Base-by-base conservation (phyloP, 1,140 invertebrate genomes). In the Galleria mellonella region DNA sequence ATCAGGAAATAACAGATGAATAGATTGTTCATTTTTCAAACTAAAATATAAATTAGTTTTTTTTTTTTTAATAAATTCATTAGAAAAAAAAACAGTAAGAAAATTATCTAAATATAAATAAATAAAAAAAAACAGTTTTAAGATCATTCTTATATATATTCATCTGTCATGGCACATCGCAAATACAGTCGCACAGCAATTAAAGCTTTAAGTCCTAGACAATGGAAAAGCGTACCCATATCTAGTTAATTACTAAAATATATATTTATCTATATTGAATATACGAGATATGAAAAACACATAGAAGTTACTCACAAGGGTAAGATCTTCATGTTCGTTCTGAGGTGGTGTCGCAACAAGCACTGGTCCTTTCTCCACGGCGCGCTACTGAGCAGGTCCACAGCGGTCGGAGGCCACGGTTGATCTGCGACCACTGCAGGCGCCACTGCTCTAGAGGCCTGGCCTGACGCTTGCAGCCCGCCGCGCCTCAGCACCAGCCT, bases 281-380 rank as follows among this genome's bases (percentile, higher is more conserved):
- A n/a, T n/a, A n/a, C n/a, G n/a, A n/a, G n/a, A n/a, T n/a, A n/a
- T n/a, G n/a, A n/a, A 37, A 47, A 55, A 41, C 49, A 37, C 42
- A 31, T 36, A 39, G 23, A 29, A 23, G 32, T 6, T 36, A 81
- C 79, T 83, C 46, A 83, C 79, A 83, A 42, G 42, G 71, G 69
- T 53, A 78, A 52, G 43, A 76, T 78, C 58, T 68, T 83, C 78
- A 83, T 83, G 62, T 57, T 71, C 65, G 54, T 61, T 42, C 35
- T 53, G 41, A 46, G 38, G 49, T 38, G 46, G 51, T 43, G 73
- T 58, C 71, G 10, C 49, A 68, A 52, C 62, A 72, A 54, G 43
- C 51, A 49, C 62, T 62, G 38, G 57, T 72, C 67, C 71, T 78
- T 77, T 75, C 72, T 72, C 70, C 63, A 50, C 55, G 62, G 38